Base-by-base conservation (phyloP, 2,888 invertebrate genomes). In the Callinectes sapidus region DNA sequence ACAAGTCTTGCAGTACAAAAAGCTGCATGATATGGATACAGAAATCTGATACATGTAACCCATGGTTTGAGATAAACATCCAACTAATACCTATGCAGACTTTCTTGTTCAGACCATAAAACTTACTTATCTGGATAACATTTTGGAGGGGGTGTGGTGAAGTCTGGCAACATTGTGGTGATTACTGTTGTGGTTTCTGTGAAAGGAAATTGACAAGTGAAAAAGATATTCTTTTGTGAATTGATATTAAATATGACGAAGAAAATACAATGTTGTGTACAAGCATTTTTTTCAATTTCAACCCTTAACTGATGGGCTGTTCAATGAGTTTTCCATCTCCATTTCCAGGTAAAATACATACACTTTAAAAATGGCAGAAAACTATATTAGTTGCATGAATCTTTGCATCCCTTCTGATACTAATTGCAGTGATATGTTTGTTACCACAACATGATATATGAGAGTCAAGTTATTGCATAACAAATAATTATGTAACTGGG, bases 81-180 rank as follows among this genome's bases (percentile, higher is more conserved):
- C 48, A 54, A 23, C n/a, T 5, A 14, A 18, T n/a, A 55, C 28
- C 42, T 88, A 6, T 6, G 1, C 88, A 55, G n/a, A 23, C n/a
- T 28, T 16, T 54, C 42, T 1, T 5, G 28, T 13, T 32, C 28
- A 16, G 18, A 28, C 1, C 14, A 71, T 23, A 6, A 16, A 28
- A 95, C 94, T 94, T 94, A 96, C 96, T 95, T 95, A 77, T 96
- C 95, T 61, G 95, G 95, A 23, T 95, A 95, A 95, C 96, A 96
- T 81, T 95, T 95, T 1, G 96, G 95, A n/a, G 96, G 96, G 39
- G 96, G 96, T 0, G 96, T 95, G 0, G 95, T 95, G 0, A 96
- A 96, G 8, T 95, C 95, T 23, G 95, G 95, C 1, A 96, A 48
- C 14, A 95, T 87, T 28, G 94, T 92, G n/a, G 95, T 95, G 1